Percentiles rank a stretch among this genome's conserved stretches.
phyloP scores from a whole-genome alignment of 1,140 invertebrate species.

The Polypedilum vanderplanki region DNA sequence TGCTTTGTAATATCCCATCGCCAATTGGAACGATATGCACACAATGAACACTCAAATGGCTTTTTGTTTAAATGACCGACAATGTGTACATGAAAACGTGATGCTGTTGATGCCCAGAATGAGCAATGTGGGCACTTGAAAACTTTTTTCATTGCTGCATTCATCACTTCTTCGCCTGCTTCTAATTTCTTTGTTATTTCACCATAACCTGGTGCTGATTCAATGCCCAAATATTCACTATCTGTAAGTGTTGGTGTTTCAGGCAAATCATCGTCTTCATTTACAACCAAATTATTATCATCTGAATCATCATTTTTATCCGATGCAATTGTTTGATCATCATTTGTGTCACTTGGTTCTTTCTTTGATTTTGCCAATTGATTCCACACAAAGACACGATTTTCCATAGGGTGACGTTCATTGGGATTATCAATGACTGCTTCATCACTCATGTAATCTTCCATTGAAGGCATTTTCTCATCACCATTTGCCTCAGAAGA shows the following conservation, averaged over 20 bases:
- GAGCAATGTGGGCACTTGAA: conserved; percentile 85
- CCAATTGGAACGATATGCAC: conserved; percentile 89
- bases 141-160: conserved; percentile 54
- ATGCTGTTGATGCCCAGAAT: conserved; percentile 86
- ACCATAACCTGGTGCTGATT: conserved; percentile 49
- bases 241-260: conserved; percentile 35
- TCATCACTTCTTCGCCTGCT: conserved; percentile 43
- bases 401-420: conserved; percentile 62
- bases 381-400: conserved; percentile 70
- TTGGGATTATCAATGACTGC: conserved; percentile 39
- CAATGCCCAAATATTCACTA: conserved; percentile 46
- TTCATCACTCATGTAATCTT: conserved; percentile 40
- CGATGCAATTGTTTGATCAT: neutral
- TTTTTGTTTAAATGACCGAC: conserved; percentile 87
- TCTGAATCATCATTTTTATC: conserved; percentile 34
- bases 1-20: conserved; percentile 95
- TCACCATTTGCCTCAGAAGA: conserved; percentile 39
- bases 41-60: conserved; percentile 90
- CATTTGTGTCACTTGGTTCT: conserved; percentile 17
- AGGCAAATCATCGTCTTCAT: conserved; percentile 33
- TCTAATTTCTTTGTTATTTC: conserved; percentile 47
- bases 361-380: conserved; percentile 40
- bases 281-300: conserved; percentile 30
- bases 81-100: conserved; percentile 85
- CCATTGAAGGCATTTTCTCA: conserved; percentile 37